Evolutionary conservation across 2,888 invertebrate genomes (phyloP), one percentile per base, ranked within the genome.

Genomic region (Dyspetes luteomarginatus): DNA sequence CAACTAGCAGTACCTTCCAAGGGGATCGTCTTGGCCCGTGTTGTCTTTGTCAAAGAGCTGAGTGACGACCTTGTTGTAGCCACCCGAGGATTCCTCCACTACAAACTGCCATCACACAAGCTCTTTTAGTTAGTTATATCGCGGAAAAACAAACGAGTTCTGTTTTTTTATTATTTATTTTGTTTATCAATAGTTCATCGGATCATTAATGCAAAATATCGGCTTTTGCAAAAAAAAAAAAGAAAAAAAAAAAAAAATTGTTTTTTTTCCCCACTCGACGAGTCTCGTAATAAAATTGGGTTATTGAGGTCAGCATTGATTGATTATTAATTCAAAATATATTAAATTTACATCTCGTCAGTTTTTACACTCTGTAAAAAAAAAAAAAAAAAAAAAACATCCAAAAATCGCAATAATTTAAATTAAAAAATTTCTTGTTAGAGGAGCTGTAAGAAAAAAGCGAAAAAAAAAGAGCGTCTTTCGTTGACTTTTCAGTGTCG

Each of bases 21-120:
- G 95, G 89, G 95, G 95, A 93, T 98, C 98, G 93, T 98, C 98
- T 92, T 96, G 95, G 91, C 96, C 96, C 87, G 97, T 95, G 90
- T 96, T 96, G 94, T 98, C 98, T 95, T 97, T 97, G 95, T 98
- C 98, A 95, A 94, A 97, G 89, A 98, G 95, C 91, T 97, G 94
- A 90, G 92, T 92, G 90, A 96, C 92, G 88, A 94, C 85, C 85
- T 85, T 87, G 89, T 87, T 88, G 89, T 88, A 85, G 82, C 88
- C 86, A 83, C 89, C 90, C 83, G 87, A 88, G 85, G 88, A 87
- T 85, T 93, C 93, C 91, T 95, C 94, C 93, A 95, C 93, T 93
- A 93, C 92, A 91, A 93, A 94, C 94, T 95, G 93, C 88, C 91
- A 91, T 87, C 87, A 91, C 83, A 90, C 72, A 90, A 89, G 86